Conservation (phyloP, 2,797 vertebrate genomes). For the Chaetodon trifasciatus region DNA sequence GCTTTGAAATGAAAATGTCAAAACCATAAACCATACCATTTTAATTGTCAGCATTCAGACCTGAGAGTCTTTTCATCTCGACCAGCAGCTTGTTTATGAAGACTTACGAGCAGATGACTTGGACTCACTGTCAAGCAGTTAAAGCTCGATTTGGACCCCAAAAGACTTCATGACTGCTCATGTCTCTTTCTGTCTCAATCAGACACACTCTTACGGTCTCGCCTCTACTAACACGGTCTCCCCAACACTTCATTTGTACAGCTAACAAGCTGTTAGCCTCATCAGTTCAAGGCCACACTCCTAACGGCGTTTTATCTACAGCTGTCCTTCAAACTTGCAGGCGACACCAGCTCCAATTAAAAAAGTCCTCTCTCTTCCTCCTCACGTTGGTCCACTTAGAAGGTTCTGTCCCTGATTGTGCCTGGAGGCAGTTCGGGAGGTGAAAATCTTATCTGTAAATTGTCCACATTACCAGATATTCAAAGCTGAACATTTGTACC, state of each 20-base stretch:
- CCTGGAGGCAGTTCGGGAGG: slow-evolving; percentile 36
- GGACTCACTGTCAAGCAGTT: background rate
- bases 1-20: slow-evolving; percentile 26
- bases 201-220: background rate
- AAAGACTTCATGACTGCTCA: slow-evolving; percentile 3
- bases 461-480: slow-evolving; percentile 33
- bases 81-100: slow-evolving; percentile 6
- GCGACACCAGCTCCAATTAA: slow-evolving; percentile 8
- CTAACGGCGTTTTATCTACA: slow-evolving; percentile 17
- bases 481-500: slow-evolving; percentile 25
- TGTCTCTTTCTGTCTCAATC: slow-evolving; percentile 9
- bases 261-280: slow-evolving; percentile 7
- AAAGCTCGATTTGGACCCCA: background rate
- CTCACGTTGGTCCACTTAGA: slow-evolving; percentile 13
- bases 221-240: background rate
- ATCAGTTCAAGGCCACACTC: slow-evolving; percentile 35
- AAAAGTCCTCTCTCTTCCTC: slow-evolving; percentile 24
- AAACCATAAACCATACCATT: slow-evolving; percentile 18
- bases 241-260: slow-evolving; percentile 22
- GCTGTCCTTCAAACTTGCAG: slow-evolving; percentile 35
- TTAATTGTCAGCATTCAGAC: slow-evolving; percentile 29
- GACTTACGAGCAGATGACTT: background rate
- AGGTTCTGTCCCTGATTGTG: slow-evolving; percentile 20
- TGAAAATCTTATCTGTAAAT: slow-evolving; percentile 50
- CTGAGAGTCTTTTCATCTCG: slow-evolving; percentile 21